phyloP scores from a whole-genome alignment of 2,113 vertebrate species.

The Rattus rattus region DNA sequence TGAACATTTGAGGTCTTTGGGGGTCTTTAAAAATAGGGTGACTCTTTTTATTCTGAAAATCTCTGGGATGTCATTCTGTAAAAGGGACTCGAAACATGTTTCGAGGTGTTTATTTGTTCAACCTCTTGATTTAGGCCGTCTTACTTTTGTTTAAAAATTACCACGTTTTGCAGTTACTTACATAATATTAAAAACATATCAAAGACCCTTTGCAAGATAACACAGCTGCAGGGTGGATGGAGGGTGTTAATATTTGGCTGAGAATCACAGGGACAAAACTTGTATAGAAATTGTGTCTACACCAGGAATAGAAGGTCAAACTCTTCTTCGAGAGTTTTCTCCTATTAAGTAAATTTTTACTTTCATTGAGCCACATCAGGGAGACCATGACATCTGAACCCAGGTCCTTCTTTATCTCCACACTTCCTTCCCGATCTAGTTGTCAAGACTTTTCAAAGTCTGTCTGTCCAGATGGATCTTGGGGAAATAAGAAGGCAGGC shows the following conservation, averaged over 20 bases:
- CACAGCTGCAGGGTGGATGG: neutral
- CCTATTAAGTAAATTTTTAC: neutral
- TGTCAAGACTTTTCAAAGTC: neutral
- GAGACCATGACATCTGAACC: neutral
- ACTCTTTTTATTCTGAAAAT: neutral
- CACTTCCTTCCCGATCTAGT: neutral
- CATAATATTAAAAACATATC: neutral
- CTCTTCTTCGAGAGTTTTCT: neutral
- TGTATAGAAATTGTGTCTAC: neutral
- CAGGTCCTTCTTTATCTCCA: neutral
- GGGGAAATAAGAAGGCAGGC: neutral
- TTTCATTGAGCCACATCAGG: neutral
- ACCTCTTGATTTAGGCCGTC: constrained; percentile 41
- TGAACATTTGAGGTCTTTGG: constrained; percentile 8
- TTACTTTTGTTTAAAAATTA: constrained; percentile 36
- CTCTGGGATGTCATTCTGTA: neutral
- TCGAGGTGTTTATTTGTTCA: constrained; percentile 35
- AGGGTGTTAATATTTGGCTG: neutral
- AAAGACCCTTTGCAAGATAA: neutral
- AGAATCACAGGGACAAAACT: neutral
- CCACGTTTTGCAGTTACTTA: neutral
- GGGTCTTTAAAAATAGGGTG: constrained; percentile 57
- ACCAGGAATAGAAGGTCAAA: neutral
- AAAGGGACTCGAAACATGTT: neutral
- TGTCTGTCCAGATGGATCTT: neutral